Conservation (phyloP, 2,113 vertebrate species). For the Polypterus bichir region DNA sequence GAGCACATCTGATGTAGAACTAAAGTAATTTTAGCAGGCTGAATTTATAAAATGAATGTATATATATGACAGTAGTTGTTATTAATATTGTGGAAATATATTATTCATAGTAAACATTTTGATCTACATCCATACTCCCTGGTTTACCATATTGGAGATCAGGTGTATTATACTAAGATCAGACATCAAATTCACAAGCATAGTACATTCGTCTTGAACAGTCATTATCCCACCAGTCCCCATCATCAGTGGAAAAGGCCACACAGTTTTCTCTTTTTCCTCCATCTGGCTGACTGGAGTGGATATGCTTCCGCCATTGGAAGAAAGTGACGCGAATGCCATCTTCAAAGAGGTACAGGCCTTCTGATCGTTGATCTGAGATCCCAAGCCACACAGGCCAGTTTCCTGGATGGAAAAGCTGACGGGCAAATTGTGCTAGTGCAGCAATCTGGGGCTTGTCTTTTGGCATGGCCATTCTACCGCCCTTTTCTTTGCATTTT, state of each 20-base stretch:
- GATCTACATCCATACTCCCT: too few relatives aligned
- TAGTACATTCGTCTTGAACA: conserved; percentile 74
- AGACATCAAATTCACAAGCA: conserved; percentile 67
- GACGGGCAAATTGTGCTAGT: conserved; percentile 56
- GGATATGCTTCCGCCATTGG: conserved; percentile 70
- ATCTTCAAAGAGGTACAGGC: conserved; percentile 69
- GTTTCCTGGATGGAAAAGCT: conserved; percentile 64
- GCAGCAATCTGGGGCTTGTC: conserved; percentile 64
- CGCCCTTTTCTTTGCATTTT: conserved; percentile 61
- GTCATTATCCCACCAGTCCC: conserved; percentile 87
- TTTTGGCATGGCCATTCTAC: conserved; percentile 65
- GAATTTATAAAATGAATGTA: too few relatives aligned
- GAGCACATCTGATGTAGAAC: too few relatives aligned
- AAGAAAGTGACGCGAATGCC: conserved; percentile 66
- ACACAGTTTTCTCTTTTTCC: conserved; percentile 75
- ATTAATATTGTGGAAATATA: too few relatives aligned
- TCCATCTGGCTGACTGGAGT: conserved; percentile 75
- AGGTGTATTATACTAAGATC: not conserved
- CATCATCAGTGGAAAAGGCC: conserved; percentile 72
- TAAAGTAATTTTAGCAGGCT: too few relatives aligned
- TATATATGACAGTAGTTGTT: too few relatives aligned
- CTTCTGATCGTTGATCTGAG: conserved; percentile 67
- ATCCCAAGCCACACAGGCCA: conserved; percentile 80
- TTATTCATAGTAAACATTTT: too few relatives aligned
- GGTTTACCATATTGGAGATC: too few relatives aligned